Evolutionary conservation across 64 coral and sea anemone genomes (phyloP).

Genomic region (Trachythela sp.): DNA sequence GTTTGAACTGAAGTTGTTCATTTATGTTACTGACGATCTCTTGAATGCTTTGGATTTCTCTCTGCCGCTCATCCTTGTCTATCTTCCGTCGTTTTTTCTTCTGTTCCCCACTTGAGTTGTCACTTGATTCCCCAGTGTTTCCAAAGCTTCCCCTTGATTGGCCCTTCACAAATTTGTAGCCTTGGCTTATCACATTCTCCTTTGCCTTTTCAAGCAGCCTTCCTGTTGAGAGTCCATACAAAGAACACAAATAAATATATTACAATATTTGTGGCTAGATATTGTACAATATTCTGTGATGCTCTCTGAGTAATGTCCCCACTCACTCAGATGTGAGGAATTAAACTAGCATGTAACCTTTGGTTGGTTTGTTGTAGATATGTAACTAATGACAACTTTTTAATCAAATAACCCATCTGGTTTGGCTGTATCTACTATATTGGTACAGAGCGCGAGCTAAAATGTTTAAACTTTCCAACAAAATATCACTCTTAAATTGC

Average conservation of each 20-base stretch:
- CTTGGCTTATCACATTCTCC: background rate
- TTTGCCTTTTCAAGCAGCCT: constrained; percentile 15
- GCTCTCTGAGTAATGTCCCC: background rate
- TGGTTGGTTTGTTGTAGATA: no score
- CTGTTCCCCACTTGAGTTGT: constrained; percentile 6
- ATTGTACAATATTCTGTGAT: background rate
- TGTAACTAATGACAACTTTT: no score
- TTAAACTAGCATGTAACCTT: no score
- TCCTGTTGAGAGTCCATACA: background rate
- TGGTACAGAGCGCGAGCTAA: no score
- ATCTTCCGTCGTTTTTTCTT: background rate
- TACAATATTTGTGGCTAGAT: background rate
- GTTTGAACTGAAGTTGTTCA: background rate
- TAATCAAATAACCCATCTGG: no score
- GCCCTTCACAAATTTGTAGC: constrained; percentile 16
- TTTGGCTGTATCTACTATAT: no score
- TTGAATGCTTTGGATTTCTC: background rate
- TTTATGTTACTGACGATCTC: background rate
- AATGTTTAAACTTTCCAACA: no score
- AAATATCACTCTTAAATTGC: no score
- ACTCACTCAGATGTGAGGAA: no score
- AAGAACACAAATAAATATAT: background rate
- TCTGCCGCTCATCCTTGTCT: constrained; percentile 16
- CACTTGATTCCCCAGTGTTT: background rate
- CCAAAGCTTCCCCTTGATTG: background rate